Evolutionary conservation across 2,113 vertebrate genomes (phyloP).

Genomic region (Podocnemis expansa): DNA sequence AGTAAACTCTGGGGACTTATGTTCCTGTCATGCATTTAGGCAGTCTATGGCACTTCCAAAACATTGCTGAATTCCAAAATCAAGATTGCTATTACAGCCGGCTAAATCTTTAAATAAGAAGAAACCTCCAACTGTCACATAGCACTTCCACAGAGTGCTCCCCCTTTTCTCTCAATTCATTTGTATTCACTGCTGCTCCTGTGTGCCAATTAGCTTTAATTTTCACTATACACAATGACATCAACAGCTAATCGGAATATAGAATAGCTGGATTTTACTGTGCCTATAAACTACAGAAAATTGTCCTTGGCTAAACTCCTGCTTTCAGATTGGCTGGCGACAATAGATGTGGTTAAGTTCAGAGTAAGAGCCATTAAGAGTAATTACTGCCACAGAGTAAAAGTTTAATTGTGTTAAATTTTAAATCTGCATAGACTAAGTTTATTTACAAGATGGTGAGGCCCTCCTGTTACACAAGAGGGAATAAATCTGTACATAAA

Average conservation of each 20-base stretch:
- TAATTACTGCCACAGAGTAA: constrained; percentile 79
- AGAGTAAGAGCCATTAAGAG: constrained; percentile 71
- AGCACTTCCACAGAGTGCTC: neutral
- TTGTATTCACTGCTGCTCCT: constrained; percentile 65
- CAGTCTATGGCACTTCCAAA: neutral
- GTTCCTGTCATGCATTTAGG: neutral
- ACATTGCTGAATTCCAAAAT: neutral
- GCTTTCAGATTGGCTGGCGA: constrained; percentile 76
- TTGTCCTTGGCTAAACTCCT: constrained; percentile 80
- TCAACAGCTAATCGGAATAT: constrained; percentile 75
- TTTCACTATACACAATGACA: constrained; percentile 74
- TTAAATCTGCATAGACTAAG: constrained; percentile 57
- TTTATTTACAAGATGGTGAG: constrained; percentile 72
- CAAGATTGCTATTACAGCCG: neutral
- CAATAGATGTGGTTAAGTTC: constrained; percentile 74
- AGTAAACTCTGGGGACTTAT: neutral
- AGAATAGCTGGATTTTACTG: constrained; percentile 54
- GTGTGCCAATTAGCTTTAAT: constrained; percentile 74
- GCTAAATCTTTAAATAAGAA: constrained; percentile 5
- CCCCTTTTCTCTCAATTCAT: constrained; percentile 64
- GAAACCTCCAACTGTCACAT: neutral
- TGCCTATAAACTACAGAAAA: constrained; percentile 73
- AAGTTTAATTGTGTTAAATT: constrained; percentile 73
- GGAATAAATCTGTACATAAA: constrained; percentile 62
- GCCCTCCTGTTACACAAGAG: constrained; percentile 24